Evolutionary conservation across 2,888 invertebrate genomes (phyloP).

Genomic region (Peribatodes rhomboidaria): DNA sequence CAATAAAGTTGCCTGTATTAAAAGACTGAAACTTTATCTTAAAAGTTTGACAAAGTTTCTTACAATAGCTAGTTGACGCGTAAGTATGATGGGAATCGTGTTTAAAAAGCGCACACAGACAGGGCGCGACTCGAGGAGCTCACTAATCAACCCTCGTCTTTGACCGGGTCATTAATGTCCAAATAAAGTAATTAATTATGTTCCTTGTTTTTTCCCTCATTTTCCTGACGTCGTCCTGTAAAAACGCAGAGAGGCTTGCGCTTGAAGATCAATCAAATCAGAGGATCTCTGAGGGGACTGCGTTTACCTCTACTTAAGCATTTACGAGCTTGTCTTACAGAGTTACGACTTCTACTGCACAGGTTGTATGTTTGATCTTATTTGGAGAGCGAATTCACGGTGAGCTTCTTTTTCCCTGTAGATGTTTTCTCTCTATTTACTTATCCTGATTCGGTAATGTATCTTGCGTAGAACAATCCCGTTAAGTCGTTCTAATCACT

Average conservation of each 20-base stretch:
- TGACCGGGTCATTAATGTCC: slow-evolving; percentile 83
- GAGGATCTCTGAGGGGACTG: slow-evolving; percentile 67
- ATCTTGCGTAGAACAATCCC: slow-evolving; percentile 34
- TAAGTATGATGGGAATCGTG: slow-evolving; percentile 45
- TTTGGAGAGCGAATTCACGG: slow-evolving; percentile 51
- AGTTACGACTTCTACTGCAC: slow-evolving; percentile 68
- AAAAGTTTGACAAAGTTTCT: slow-evolving; percentile 28
- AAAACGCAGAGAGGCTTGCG: slow-evolving; percentile 73
- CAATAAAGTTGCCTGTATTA: slow-evolving; percentile 28
- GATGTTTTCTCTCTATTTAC: slow-evolving; percentile 37
- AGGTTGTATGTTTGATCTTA: slow-evolving; percentile 65
- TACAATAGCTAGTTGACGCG: slow-evolving; percentile 39
- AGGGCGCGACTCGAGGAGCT: slow-evolving; percentile 65
- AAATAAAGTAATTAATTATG: slow-evolving; percentile 86
- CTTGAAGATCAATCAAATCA: slow-evolving; percentile 83
- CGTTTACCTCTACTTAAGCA: slow-evolving; percentile 75
- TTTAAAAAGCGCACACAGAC: slow-evolving; percentile 61
- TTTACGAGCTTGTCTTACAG: slow-evolving; percentile 76
- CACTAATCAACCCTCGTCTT: slow-evolving; percentile 81
- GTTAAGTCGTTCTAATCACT: slow-evolving; percentile 37
- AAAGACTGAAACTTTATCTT: slow-evolving; percentile 37
- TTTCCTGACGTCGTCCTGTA: slow-evolving; percentile 76
- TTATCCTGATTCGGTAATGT: slow-evolving; percentile 38
- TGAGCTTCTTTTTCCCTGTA: slow-evolving; percentile 29
- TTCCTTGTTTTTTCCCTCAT: slow-evolving; percentile 76